Percentiles rank a stretch among this genome's conserved stretches.
phyloP scores from a whole-genome alignment of 2,797 vertebrate genomes.

The Thripadectes ignobilis region DNA sequence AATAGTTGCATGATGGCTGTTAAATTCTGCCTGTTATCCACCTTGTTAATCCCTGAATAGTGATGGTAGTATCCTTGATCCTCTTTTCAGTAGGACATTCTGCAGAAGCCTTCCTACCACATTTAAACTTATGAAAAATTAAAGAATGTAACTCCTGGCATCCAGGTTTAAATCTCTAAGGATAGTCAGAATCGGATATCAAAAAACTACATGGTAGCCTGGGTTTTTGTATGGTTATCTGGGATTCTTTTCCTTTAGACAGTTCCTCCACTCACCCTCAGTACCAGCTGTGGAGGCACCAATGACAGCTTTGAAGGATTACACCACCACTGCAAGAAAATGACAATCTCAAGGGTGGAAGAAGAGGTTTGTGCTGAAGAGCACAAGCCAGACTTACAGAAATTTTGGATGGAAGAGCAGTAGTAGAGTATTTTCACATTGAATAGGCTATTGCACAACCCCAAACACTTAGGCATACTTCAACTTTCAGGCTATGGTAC shows the following conservation, averaged over 20 bases:
- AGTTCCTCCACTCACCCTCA: not conserved
- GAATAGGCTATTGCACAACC: not conserved
- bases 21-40: not conserved
- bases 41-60: not conserved
- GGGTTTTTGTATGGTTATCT: not conserved
- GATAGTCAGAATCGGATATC: not conserved
- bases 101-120: not conserved
- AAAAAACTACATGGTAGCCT: not conserved
- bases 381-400: not conserved
- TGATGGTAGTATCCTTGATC: not conserved
- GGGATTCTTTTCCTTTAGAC: not conserved
- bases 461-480: not conserved
- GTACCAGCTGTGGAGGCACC: not conserved
- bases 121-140: not conserved
- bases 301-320: not conserved
- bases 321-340: not conserved
- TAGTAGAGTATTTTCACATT: not conserved
- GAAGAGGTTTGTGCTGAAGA: not conserved
- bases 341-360: accelerated
- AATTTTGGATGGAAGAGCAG: not conserved
- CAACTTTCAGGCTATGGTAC: not conserved
- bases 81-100: not conserved
- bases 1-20: not conserved
- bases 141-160: not conserved
- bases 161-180: not conserved